Evolutionary conservation across 1,140 invertebrate genomes (phyloP).

Genomic region (Phortica variegata): DNA sequence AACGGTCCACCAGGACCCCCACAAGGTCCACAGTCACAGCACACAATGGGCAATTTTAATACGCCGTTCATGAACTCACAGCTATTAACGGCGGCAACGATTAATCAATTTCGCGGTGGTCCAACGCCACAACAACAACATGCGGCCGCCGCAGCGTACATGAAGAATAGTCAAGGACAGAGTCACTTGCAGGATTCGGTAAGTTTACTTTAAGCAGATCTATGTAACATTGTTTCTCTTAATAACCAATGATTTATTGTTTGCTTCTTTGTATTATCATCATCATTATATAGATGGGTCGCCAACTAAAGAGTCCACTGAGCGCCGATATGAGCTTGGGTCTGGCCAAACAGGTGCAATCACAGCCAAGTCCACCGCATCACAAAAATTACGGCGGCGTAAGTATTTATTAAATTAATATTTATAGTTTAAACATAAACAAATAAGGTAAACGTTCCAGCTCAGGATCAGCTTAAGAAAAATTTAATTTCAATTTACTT

Average conservation of each 20-base stretch:
- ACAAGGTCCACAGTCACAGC: constrained; percentile 39
- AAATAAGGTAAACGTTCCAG: background rate
- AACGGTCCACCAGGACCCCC: constrained; percentile 31
- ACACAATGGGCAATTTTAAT: constrained; percentile 55
- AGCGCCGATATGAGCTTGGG: constrained; percentile 57
- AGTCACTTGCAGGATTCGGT: constrained; percentile 59
- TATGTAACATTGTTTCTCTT: background rate
- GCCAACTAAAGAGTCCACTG: constrained; percentile 63
- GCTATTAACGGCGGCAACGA: constrained; percentile 45
- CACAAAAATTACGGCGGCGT: constrained; percentile 63
- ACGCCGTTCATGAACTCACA: constrained; percentile 57
- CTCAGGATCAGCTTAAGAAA: constrained; percentile 8
- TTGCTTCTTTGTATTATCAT: too few relatives aligned
- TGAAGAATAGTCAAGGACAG: constrained; percentile 63
- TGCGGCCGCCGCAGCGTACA: constrained; percentile 59
- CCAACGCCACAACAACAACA: constrained; percentile 57
- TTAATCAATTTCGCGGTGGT: constrained; percentile 52
- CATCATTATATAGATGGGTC: constrained; percentile 50
- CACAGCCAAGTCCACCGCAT: constrained; percentile 63
- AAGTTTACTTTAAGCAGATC: too few relatives aligned
- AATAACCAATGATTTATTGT: background rate
- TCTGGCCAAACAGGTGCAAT: constrained; percentile 57
- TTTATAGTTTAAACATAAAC: too few relatives aligned
- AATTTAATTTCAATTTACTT: constrained; percentile 28
- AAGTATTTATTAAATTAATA: constrained; percentile 39